Conservation (phyloP, 2,888 invertebrate species). For the Cyclophora albipunctata region DNA sequence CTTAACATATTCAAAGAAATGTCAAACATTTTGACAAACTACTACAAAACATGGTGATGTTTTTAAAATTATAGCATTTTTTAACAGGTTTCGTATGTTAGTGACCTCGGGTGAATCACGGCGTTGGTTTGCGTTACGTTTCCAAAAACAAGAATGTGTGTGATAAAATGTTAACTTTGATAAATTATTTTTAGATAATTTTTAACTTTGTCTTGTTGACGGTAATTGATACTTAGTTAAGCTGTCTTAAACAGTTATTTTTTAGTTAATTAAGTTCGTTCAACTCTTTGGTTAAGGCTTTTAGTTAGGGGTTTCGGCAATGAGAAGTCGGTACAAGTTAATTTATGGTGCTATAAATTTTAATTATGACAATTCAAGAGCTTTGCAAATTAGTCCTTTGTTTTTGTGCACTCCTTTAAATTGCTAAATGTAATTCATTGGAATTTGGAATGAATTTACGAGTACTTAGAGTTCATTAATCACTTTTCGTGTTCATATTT, state of each 20-base stretch:
- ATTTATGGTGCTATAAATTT: no score
- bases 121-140: slow-evolving; percentile 40
- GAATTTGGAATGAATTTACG: no score
- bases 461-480: no score
- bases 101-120: slow-evolving; percentile 57
- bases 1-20: slow-evolving; percentile 31
- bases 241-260: slow-evolving; percentile 6
- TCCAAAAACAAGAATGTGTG: slow-evolving; percentile 5
- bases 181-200: slow-evolving; percentile 29
- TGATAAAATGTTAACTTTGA: slow-evolving; percentile 20
- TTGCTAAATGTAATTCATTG: no score
- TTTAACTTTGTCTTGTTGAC: slow-evolving; percentile 8
- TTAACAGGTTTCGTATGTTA: slow-evolving; percentile 53
- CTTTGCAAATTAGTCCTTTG: neutral
- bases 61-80: slow-evolving; percentile 39
- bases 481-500: no score
- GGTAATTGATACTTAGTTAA: slow-evolving; percentile 15
- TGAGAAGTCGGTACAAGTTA: no score
- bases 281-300: slow-evolving; percentile 10
- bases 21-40: slow-evolving; percentile 35
- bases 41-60: slow-evolving; percentile 27
- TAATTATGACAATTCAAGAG: neutral
- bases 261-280: slow-evolving; percentile 13
- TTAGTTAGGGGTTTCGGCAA: slow-evolving; percentile 2
- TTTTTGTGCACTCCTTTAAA: no score